Percentiles rank a stretch among this genome's conserved stretches.
These are phyloP conservation scores for Tryphoninae sp. DNA, from an alignment of 2,888 invertebrate species.

Conservation along the genomic window DNA sequence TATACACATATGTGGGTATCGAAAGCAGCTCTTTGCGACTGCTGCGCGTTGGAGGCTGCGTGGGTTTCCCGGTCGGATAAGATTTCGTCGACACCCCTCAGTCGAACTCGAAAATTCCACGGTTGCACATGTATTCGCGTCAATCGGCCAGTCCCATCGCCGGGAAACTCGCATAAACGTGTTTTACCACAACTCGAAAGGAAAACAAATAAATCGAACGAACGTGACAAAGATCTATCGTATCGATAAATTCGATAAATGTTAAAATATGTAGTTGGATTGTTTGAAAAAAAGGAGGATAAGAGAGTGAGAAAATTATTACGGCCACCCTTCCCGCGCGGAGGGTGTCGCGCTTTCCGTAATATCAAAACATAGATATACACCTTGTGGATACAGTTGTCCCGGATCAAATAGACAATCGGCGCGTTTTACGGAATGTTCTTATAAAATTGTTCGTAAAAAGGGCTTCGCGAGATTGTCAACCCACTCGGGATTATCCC, in stretches of 20 bases:
- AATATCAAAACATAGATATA: not conserved
- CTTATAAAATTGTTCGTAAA: not conserved
- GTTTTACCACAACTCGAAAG: not conserved
- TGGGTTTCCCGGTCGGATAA: constrained; percentile 55
- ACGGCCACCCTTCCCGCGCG: constrained; percentile 55
- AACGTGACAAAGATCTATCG: not conserved
- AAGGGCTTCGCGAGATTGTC: too few relatives aligned
- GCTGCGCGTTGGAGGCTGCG: constrained; percentile 60
- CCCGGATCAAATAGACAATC: constrained; percentile 25
- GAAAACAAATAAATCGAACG: not conserved
- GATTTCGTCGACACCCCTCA: constrained; percentile 64
- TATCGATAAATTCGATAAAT: not conserved
- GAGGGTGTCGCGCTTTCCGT: constrained; percentile 45
- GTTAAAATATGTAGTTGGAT: constrained; percentile 34
- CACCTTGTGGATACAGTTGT: not conserved
- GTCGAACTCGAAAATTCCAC: constrained; percentile 61
- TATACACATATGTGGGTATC: not conserved
- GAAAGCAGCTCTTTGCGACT: constrained; percentile 47
- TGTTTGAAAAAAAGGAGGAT: constrained; percentile 6
- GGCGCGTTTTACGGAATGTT: constrained; percentile 4
- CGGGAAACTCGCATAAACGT: not conserved
- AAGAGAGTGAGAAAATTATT: constrained; percentile 22
- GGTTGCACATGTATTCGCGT: constrained; percentile 48
- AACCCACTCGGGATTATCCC: not conserved
- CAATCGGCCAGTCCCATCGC: not conserved